Evolutionary conservation across 1,140 invertebrate species (phyloP), one percentile per base, ranked within the genome.

Genomic region (Tetramorium alpestre): DNA sequence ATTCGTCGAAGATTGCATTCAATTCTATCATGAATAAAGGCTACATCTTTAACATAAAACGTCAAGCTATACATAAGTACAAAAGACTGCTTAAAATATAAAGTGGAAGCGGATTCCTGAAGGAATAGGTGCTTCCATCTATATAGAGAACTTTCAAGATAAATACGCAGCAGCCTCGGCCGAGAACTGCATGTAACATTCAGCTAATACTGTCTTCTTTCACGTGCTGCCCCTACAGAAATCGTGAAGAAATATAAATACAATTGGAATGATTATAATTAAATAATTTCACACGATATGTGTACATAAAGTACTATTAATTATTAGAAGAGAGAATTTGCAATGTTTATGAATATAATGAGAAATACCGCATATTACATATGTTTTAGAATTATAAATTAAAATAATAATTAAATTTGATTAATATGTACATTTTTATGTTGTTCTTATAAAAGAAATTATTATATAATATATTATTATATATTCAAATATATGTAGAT

Each of bases 91-190:
- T 41, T 22, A 16, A n/a, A 44, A 56, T 67, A 33, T 58, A 58
- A 77, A 25, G n/a, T 22, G 13, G 4, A 41, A n/a, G 8, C 13
- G 33, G n/a, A 56, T 51, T 81, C 33, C 22, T 81, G 13, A 18
- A 38, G 13, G 62, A 67, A 41, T 69, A 81, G 49, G 44, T 81
- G 76, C 76, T 81, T 69, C 77, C 64, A 81, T 81, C 77, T 81
- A n/a, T 69, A 81, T 38, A 70, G n/a, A 41, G 1, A 44, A 44
- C 16, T 22, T 72, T 58, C 51, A 73, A 82, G 51, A 58, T 58
- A 44, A 60, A 72, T 25, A 28, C 41, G 64, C 28, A n/a, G 10
- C 62, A 38, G 16, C 38, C 65, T 72, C 38, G 51, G 72, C 25
- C 64, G 65, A n/a, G 49, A 82, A 72, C 22, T 51, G 18, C 25